Evolutionary conservation across 2,888 invertebrate species (phyloP).

Genomic region (Andrena hattorfiana): DNA sequence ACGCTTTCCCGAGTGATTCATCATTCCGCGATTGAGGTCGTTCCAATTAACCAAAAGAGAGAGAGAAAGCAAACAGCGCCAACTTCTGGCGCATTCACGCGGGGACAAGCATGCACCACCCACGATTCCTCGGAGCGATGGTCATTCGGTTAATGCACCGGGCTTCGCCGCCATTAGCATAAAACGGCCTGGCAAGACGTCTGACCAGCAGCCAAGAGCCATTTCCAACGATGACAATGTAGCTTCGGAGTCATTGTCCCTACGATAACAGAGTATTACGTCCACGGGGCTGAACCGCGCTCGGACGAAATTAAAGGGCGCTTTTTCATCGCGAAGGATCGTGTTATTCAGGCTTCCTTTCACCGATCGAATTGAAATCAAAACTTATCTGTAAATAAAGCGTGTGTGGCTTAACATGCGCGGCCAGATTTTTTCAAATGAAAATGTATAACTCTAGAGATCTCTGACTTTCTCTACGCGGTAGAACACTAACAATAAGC

Average conservation of each 20-base stretch:
- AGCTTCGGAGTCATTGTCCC: constrained; percentile 18
- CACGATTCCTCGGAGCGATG: constrained; percentile 40
- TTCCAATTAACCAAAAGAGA: constrained; percentile 38
- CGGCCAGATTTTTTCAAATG: constrained; percentile 16
- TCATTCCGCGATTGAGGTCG: constrained; percentile 14
- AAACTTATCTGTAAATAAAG: constrained; percentile 37
- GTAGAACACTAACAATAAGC: too few species aligned
- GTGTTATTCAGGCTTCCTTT: neutral
- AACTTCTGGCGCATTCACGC: constrained; percentile 27
- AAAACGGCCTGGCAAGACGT: constrained; percentile 40
- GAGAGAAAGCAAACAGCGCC: constrained; percentile 25
- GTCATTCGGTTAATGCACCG: constrained; percentile 50
- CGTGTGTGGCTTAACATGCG: constrained; percentile 7
- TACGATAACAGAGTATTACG: constrained; percentile 21
- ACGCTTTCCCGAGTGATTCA: constrained; percentile 14
- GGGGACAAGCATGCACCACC: constrained; percentile 26
- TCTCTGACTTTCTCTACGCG: neutral
- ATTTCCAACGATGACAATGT: constrained; percentile 23
- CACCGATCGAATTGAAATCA: neutral
- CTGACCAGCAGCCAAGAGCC: constrained; percentile 23
- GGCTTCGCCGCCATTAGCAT: constrained; percentile 36
- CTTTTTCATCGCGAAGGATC: neutral
- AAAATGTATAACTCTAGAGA: constrained; percentile 2
- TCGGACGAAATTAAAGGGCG: neutral
- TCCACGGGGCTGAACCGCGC: neutral